Evolutionary conservation across 1,140 invertebrate species (phyloP), one percentile per base, ranked within the genome.

Genomic region (Hormaphis cornu): DNA sequence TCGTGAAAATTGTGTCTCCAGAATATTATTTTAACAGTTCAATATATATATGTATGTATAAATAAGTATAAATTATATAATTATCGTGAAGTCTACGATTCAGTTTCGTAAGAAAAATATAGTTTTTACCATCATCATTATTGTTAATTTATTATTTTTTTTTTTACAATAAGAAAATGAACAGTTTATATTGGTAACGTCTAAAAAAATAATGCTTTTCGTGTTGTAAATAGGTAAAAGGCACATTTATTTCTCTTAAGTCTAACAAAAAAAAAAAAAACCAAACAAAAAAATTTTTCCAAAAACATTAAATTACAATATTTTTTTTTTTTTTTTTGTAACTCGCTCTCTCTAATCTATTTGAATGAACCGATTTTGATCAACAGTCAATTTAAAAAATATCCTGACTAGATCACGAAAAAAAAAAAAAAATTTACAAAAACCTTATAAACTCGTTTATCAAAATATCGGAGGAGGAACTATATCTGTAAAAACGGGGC

Each of bases 161-260:
- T 28, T 48, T 48, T 66, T 66, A 66, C 44, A 66, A 50, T 66
- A 66, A 16, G 18, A 66, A 66, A 66, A 66, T 66, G 44, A 48
- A 28, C 22, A 48, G 7, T 48, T 48, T 20, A 48, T 50, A 66
- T 66, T 66, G 61, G 61, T 66, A 66, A 66, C 61, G 50, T 66
- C 61, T 66, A 66, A 66, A 66, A 66, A 66, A 50, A 66, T 66
- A 66, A 66, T 66, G 61, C 61, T 66, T 66, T 66, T 66, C 44
- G 22, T 66, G 44, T 66, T n/a, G n/a, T n/a, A n/a, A 66, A 50
- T 50, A 66, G 61, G 44, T 66, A 66, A 42, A 66, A 66, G 61
- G 61, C 61, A 66, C 61, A 66, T 50, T 66, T 66, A 66, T 66
- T 66, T 63, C 44, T 10, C 61, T 66, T 66, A 66, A 66, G 35